phyloP scores from a whole-genome alignment of 2,888 invertebrate species.

The Acheta domesticus region DNA sequence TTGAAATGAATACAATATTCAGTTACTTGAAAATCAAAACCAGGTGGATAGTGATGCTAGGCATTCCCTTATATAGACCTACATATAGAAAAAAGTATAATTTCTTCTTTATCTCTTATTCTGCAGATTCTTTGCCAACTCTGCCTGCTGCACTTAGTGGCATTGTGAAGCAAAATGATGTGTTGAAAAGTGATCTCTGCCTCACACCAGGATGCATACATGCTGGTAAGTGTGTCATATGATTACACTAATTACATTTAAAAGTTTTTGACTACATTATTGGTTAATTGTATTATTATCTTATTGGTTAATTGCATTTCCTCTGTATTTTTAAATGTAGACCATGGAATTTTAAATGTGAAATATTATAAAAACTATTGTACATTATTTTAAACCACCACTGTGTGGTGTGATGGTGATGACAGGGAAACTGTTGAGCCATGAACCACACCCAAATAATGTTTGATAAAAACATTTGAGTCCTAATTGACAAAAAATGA shows the following conservation, averaged over 20 bases:
- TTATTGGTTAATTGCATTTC: background rate
- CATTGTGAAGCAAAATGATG: constrained; percentile 30
- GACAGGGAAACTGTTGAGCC: too few species aligned
- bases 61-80: too few species aligned
- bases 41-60: too few species aligned
- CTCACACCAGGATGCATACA: constrained; percentile 74
- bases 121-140: constrained; percentile 26
- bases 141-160: constrained; percentile 45
- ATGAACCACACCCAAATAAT: background rate
- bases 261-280: background rate
- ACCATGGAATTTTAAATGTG: background rate
- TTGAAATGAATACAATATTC: too few species aligned
- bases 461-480: background rate
- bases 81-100: too few species aligned
- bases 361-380: background rate
- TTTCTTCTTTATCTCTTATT: background rate
- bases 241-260: background rate
- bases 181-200: constrained; percentile 54
- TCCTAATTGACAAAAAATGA: background rate
- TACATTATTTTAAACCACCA: background rate
- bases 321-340: background rate
- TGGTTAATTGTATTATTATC: background rate
- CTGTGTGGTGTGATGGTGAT: background rate
- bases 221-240: constrained; percentile 55
- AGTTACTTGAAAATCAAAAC: too few species aligned